A percentile compares a stretch with the other conserved stretches of the same genome.
These are phyloP conservation scores for Aplochiton taeniatus DNA, from an alignment of 2,797 vertebrate species.

Conservation along the genomic window DNA sequence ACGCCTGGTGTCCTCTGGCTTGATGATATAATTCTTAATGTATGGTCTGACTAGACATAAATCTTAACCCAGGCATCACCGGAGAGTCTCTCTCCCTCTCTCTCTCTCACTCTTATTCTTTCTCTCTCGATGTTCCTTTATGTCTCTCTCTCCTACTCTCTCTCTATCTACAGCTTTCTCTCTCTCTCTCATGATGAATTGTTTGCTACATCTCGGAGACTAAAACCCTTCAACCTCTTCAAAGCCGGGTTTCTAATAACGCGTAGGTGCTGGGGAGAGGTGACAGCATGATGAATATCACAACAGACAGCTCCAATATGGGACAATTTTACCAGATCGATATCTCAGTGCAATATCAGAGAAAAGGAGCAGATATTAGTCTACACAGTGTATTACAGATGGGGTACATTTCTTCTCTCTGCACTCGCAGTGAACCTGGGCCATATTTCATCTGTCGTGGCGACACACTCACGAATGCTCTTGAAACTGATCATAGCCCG, in stretches of 20 bases:
- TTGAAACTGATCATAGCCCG: conserved; percentile 86
- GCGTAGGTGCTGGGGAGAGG: conserved; percentile 89
- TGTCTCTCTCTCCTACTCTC: conserved; percentile 3
- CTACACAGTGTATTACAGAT: conserved; percentile 99
- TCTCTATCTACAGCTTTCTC: background rate
- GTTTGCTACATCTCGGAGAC: conserved; percentile 95
- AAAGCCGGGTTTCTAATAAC: conserved; percentile 99
- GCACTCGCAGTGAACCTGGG: conserved; percentile 91
- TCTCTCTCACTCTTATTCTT: conserved; percentile 45
- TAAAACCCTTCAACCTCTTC: conserved; percentile 96
- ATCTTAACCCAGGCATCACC: conserved; percentile 80
- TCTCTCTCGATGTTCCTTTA: conserved; percentile 24
- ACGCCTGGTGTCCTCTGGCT: conserved; percentile 69
- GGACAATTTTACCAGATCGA: conserved; percentile 99
- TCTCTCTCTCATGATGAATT: conserved; percentile 84
- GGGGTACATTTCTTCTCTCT: conserved; percentile 96
- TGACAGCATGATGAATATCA: conserved; percentile 99
- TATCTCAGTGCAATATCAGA: conserved; percentile 99
- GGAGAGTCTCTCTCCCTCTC: conserved; percentile 71
- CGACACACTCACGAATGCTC: conserved; percentile 82
- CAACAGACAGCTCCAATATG: conserved; percentile 99
- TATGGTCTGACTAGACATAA: conserved; percentile 78
- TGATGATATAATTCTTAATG: conserved; percentile 85
- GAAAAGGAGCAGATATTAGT: conserved; percentile 99
- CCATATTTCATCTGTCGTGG: conserved; percentile 94